phyloP scores from a whole-genome alignment of 2,797 vertebrate genomes.

The Rhabdophis nuchalis region DNA sequence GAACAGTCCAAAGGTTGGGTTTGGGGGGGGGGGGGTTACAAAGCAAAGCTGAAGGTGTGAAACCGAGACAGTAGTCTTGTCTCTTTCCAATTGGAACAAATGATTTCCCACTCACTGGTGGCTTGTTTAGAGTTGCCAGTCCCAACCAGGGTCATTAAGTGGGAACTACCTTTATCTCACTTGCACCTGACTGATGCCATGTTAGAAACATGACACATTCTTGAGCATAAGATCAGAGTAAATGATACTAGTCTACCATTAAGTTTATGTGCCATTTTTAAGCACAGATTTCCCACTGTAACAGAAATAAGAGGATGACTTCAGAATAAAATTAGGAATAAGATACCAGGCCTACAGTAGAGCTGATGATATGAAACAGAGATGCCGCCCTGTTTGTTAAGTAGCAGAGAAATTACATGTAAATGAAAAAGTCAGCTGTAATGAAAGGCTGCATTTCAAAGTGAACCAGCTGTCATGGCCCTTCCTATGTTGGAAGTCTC shows the following conservation, averaged over 20 bases:
- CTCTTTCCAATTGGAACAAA: background rate
- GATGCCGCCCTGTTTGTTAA: background rate
- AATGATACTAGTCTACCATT: background rate
- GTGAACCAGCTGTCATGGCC: background rate
- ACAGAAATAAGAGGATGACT: conserved; percentile 12
- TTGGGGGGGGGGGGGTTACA: background rate
- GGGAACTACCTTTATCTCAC: background rate
- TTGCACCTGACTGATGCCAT: background rate
- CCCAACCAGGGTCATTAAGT: background rate
- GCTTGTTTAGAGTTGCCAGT: background rate
- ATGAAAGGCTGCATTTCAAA: background rate
- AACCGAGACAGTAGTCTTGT: background rate
- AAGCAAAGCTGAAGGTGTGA: background rate
- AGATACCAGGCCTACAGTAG: background rate
- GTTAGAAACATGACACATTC: background rate
- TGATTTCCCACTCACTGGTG: background rate
- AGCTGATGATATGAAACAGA: conserved; percentile 2
- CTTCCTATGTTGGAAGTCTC: conserved; percentile 5
- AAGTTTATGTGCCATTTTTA: conserved; percentile 1
- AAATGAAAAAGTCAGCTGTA: conserved; percentile 30
- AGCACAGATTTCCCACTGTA: conserved; percentile 6
- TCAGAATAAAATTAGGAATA: conserved; percentile 25
- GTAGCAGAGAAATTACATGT: background rate
- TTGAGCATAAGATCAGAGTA: background rate
- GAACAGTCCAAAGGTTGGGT: background rate